Evolutionary conservation across 1,140 invertebrate genomes (phyloP).

Genomic region (Cyclargus thomasi): DNA sequence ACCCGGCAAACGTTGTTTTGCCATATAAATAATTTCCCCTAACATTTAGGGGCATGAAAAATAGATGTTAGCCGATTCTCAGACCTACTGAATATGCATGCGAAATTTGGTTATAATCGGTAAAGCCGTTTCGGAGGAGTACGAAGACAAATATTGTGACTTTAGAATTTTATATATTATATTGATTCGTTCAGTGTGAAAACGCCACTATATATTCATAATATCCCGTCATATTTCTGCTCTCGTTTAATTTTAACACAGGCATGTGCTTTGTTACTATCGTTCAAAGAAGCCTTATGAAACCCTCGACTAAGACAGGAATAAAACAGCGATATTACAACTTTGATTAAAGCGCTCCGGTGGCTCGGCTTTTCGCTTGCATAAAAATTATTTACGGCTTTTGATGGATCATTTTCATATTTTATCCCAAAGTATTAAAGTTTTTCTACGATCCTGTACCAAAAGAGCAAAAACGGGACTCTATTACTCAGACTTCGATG

Average conservation of each 20-base stretch:
- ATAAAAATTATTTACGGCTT: constrained; percentile 34
- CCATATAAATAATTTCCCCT: too few species aligned
- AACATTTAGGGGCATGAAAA: too few species aligned
- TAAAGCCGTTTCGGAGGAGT: too few species aligned
- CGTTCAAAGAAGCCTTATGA: constrained; percentile 51
- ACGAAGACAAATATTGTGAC: too few species aligned
- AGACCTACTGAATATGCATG: too few species aligned
- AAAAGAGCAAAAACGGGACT: too few species aligned
- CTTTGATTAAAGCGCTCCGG: constrained; percentile 37
- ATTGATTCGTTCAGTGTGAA: too few species aligned
- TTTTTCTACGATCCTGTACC: background rate
- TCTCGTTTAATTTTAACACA: constrained; percentile 43
- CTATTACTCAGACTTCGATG: too few species aligned
- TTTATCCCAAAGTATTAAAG: background rate
- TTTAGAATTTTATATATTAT: too few species aligned
- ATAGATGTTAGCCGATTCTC: too few species aligned
- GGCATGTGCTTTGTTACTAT: constrained; percentile 44
- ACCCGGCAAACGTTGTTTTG: too few species aligned
- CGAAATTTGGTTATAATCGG: too few species aligned
- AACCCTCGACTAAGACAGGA: constrained; percentile 42
- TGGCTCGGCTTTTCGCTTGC: constrained; percentile 28
- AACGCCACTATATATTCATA: constrained; percentile 19
- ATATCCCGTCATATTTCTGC: constrained; percentile 26
- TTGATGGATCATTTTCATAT: background rate
- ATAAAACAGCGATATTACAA: constrained; percentile 50